A percentile compares a stretch with the other conserved stretches of the same genome.
phyloP scores from a whole-genome alignment of 1,140 invertebrate species.

The Procambarus virginalis region DNA sequence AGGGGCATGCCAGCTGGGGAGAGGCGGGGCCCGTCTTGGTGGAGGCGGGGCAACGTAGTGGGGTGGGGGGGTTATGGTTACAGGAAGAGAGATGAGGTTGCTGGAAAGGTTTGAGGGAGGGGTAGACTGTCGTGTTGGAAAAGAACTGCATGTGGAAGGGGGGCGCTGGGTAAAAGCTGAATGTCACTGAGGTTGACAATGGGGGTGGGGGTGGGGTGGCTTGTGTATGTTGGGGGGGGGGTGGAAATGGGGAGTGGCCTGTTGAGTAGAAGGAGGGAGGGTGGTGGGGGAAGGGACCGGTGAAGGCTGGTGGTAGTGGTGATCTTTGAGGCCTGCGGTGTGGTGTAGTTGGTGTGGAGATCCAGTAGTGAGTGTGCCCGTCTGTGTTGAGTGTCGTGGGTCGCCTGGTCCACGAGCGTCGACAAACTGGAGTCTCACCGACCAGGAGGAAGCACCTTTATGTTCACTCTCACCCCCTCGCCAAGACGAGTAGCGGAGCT shows the following conservation, averaged over 20 bases:
- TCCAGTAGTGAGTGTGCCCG: neutral
- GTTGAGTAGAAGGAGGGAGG: neutral
- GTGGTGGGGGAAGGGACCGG: neutral
- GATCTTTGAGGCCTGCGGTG: neutral
- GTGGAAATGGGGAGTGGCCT: neutral
- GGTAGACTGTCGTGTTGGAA: neutral
- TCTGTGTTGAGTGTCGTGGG: neutral
- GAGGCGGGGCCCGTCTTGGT: too few species aligned
- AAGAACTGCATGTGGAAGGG: neutral
- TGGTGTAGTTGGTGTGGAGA: neutral
- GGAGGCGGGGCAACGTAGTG: too few species aligned
- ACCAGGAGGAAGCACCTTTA: neutral
- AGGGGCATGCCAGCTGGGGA: too few species aligned
- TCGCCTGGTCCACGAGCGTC: neutral
- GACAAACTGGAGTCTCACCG: conserved; percentile 21
- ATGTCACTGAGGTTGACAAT: neutral
- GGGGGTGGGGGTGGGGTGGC: neutral
- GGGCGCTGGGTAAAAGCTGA: neutral
- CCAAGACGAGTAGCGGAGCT: neutral
- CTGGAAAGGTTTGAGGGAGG: neutral
- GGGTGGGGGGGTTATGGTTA: neutral
- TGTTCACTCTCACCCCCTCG: neutral
- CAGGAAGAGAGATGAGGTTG: neutral
- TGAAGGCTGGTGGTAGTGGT: neutral
- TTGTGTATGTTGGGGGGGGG: neutral